Base-by-base conservation (phyloP, 2,113 vertebrate species). In the Coturnix japonica region DNA sequence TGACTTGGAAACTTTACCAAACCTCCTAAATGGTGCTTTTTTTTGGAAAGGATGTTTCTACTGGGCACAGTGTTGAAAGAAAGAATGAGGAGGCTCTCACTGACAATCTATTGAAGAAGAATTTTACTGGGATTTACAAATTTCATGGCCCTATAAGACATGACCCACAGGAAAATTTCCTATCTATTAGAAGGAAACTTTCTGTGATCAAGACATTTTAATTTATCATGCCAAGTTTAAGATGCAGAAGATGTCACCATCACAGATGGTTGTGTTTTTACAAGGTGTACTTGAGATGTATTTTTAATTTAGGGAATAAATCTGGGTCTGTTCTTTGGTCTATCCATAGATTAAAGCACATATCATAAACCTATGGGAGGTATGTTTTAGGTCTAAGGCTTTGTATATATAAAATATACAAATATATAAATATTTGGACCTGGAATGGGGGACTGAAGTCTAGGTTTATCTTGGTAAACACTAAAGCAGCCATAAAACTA, bases 1-100 rank as follows among this genome's bases (percentile, higher is more conserved):
- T 73, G 49, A 65, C 54, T 93, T 93, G 85, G 85, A 83, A 95
- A 41, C 57, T 39, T 86, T 67, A 81, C 69, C 41, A 95, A 89
- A 89, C 71, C 70, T 89, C 77, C 77, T 93, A 91, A 90, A 74
- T 74, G 63, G 57, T 81, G 33, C 11, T 54, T 21, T 95, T 95
- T 89, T 79, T 46, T 65, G 67, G 83, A 95, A 95, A 81, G 84
- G 57, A 91, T 56, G 35, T 51, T 90, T 89, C 70, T 74, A 1
- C 21, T 88, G 53, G 61, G 65, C 70, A 87, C 39, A 54, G 28
- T 0, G 0, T 3, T 44, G 35, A 84, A 85, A 92, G 57, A 81
- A 91, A 15, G 20, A 92, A 81, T 81, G 28, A 74, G 22, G 47
- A 88, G 57, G 26, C 13, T 65, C 13, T 72, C 31, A 30, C 0